These are phyloP conservation scores for Paramormyrops kingsleyae DNA, from an alignment of 2,113 vertebrate genomes.

Conservation along the genomic window DNA sequence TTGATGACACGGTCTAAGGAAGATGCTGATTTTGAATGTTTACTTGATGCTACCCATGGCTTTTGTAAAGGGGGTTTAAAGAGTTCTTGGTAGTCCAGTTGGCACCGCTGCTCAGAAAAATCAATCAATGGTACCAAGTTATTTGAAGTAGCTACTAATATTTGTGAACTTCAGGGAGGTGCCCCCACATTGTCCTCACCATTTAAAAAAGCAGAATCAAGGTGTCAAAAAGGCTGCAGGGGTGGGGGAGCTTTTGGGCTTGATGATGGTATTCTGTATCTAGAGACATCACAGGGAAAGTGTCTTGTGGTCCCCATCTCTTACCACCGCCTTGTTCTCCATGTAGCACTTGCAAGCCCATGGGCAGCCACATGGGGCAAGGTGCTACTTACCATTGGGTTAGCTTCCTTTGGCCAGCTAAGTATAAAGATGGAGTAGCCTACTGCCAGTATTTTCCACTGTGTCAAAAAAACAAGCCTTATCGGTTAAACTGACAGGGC, in stretches of 20 bases:
- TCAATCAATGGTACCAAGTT: neutral
- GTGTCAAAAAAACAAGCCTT: neutral
- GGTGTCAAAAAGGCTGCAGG: neutral
- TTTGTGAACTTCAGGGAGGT: neutral
- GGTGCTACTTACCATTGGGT: neutral
- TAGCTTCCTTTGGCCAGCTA: neutral
- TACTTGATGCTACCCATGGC: neutral
- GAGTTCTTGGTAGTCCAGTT: neutral
- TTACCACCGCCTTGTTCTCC: neutral
- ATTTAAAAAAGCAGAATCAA: neutral
- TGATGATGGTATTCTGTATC: neutral
- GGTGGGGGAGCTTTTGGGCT: neutral
- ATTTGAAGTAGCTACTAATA: neutral
- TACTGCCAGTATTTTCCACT: too few species aligned
- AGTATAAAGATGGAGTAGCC: too few species aligned
- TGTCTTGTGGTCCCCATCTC: neutral
- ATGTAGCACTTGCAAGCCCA: neutral
- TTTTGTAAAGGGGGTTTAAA: neutral
- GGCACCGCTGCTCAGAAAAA: neutral
- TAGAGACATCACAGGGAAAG: neutral
- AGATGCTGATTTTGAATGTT: neutral
- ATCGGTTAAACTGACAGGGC: neutral
- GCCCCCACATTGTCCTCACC: neutral
- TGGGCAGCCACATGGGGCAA: neutral
- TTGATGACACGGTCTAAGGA: neutral